Conservation (phyloP, 2,797 vertebrate genomes). For the Novumbra hubbsi region DNA sequence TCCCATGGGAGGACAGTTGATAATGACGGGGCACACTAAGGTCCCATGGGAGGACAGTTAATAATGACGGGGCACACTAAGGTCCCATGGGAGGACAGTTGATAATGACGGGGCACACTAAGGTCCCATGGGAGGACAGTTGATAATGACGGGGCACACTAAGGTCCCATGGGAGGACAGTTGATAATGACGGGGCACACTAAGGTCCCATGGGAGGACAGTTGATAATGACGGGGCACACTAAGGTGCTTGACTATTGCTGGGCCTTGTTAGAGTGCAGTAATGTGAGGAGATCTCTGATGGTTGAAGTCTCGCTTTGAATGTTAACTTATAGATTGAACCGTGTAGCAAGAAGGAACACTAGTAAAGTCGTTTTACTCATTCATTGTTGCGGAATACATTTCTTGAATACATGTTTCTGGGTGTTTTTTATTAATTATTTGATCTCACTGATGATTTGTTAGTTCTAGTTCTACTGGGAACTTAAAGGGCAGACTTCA, state of each 20-base stretch:
- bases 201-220: background rate
- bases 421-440: background rate
- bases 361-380: background rate
- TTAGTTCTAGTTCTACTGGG: conserved; percentile 7
- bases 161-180: no score
- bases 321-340: background rate
- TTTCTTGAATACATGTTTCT: background rate
- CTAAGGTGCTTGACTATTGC: background rate
- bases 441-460: background rate
- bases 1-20: no score
- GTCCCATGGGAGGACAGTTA: no score
- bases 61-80: no score
- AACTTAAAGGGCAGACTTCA: conserved; percentile 4
- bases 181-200: no score
- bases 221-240: background rate
- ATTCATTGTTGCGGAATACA: background rate
- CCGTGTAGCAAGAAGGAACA: background rate
- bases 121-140: no score
- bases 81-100: no score
- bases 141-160: no score
- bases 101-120: no score
- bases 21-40: no score
- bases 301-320: background rate
- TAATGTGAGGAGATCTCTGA: background rate
- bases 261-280: background rate